Percentiles rank a stretch among this genome's conserved stretches.
Evolutionary conservation across 2,888 invertebrate genomes (phyloP).

Genomic region (Harpalus rufipes): DNA sequence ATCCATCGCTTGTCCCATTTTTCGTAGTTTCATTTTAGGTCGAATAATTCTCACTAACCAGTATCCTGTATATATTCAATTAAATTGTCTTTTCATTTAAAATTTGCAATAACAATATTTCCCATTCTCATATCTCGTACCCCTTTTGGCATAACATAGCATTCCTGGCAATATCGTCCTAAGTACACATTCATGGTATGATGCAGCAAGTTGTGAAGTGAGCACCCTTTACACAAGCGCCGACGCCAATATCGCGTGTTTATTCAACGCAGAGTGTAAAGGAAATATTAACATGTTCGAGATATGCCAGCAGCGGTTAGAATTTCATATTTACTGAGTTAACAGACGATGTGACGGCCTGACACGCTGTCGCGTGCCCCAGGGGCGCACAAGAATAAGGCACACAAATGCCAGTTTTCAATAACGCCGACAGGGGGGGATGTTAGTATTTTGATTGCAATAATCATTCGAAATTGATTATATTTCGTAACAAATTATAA

Average conservation of each 20-base stretch:
- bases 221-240: constrained; percentile 67
- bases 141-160: constrained; percentile 6
- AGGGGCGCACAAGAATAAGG: neutral
- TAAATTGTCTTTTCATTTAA: too few species aligned
- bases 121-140: neutral
- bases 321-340: constrained; percentile 76
- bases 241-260: constrained; percentile 70
- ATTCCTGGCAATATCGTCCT: constrained; percentile 43
- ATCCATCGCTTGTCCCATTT: too few species aligned
- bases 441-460: neutral
- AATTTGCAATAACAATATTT: too few species aligned
- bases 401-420: neutral
- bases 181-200: constrained; percentile 17
- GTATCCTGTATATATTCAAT: too few species aligned
- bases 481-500: neutral
- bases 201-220: constrained; percentile 31
- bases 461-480: neutral
- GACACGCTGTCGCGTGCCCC: constrained; percentile 17
- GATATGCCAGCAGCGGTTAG: constrained; percentile 74
- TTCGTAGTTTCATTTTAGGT: too few species aligned
- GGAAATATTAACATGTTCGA: constrained; percentile 74
- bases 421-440: neutral
- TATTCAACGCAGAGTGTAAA: constrained; percentile 70
- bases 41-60: too few species aligned
- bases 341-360: constrained; percentile 72